Percentiles rank a stretch among this genome's conserved stretches.
These are phyloP conservation scores for Heliothis subflexa DNA, from an alignment of 1,140 invertebrate genomes.

Conservation along the genomic window DNA sequence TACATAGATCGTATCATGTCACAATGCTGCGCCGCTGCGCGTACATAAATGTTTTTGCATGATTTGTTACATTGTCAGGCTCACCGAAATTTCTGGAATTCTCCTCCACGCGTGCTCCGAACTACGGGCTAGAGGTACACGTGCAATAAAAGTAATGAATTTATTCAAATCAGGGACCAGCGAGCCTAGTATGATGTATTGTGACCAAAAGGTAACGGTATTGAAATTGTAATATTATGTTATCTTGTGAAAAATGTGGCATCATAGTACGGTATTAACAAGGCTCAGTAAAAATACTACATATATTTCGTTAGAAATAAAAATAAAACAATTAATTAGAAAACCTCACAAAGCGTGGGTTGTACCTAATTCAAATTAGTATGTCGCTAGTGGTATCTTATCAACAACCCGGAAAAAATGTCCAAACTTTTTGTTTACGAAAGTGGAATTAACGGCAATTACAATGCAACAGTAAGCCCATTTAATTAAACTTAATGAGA, in stretches of 20 bases:
- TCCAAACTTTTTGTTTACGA: constrained; percentile 24
- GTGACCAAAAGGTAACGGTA: too few relatives aligned
- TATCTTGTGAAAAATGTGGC: too few relatives aligned
- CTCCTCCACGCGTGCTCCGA: not conserved
- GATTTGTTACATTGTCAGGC: constrained; percentile 33
- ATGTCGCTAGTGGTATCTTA: not conserved
- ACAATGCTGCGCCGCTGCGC: not conserved
- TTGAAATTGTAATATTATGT: too few relatives aligned
- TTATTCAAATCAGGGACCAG: constrained; percentile 11
- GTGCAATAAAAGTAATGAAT: constrained; percentile 25
- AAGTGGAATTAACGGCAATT: constrained; percentile 27
- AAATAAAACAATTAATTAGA: too few relatives aligned
- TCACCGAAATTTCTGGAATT: constrained; percentile 1
- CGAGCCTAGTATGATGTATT: too few relatives aligned
- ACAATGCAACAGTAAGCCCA: constrained; percentile 50
- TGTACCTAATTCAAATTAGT: too few relatives aligned
- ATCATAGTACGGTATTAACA: too few relatives aligned
- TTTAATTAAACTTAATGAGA: constrained; percentile 70
- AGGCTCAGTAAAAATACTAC: too few relatives aligned
- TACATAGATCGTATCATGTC: constrained; percentile 6
- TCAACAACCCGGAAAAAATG: constrained; percentile 9
- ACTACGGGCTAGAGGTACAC: not conserved
- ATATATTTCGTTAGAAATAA: too few relatives aligned
- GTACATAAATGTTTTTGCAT: constrained; percentile 7
- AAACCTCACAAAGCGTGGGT: too few relatives aligned